Conservation (phyloP, 2,888 invertebrate genomes). For the Troides oblongomaculatus region DNA sequence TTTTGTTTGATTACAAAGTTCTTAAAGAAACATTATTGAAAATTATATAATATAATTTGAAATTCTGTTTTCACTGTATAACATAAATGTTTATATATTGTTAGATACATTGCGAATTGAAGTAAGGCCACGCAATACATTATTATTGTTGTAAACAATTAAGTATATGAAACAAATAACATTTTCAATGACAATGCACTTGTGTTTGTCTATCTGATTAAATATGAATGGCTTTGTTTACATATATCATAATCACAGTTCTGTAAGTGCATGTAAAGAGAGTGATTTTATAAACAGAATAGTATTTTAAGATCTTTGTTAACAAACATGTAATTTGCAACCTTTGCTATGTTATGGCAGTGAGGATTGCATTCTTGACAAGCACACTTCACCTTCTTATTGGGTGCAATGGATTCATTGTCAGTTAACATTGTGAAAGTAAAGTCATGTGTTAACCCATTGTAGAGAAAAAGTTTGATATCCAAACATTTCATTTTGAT, state of each 20-base stretch:
- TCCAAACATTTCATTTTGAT: too few relatives aligned
- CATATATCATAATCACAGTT: background rate
- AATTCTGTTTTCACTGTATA: too few relatives aligned
- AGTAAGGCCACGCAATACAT: background rate
- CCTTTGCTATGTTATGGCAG: too few relatives aligned
- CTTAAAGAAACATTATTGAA: too few relatives aligned
- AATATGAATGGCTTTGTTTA: slow-evolving; percentile 1
- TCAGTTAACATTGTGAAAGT: too few relatives aligned
- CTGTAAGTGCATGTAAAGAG: background rate
- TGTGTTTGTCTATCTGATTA: slow-evolving; percentile 20
- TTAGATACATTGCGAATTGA: background rate
- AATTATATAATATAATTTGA: too few relatives aligned
- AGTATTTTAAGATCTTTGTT: background rate
- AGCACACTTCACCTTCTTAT: too few relatives aligned
- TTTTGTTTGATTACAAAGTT: too few relatives aligned
- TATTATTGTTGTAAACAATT: slow-evolving; percentile 10
- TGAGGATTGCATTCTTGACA: too few relatives aligned
- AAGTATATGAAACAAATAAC: slow-evolving; percentile 7
- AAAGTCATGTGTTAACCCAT: too few relatives aligned
- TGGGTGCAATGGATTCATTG: too few relatives aligned
- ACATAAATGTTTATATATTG: background rate
- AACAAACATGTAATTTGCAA: background rate
- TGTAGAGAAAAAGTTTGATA: too few relatives aligned
- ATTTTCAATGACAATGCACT: slow-evolving; percentile 26
- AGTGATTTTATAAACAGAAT: background rate